Base-by-base conservation (phyloP, 2,888 invertebrate species). In the Ophonus ardosiacus region DNA sequence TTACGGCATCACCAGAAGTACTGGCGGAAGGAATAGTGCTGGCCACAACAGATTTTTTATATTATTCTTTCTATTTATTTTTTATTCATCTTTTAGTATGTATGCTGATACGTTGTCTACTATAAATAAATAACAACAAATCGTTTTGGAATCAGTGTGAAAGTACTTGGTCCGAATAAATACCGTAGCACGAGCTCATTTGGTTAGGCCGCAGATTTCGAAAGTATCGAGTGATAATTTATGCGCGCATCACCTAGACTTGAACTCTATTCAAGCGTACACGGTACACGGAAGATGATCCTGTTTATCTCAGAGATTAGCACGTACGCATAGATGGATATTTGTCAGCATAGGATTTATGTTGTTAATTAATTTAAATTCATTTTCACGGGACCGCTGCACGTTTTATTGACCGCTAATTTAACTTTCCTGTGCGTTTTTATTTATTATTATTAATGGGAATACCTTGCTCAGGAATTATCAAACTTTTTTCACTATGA, bases 311-410 rank as follows among this genome's bases (percentile, higher is more conserved):
- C 17, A 59, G 10, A 74, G 82, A 59, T 82, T 71, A 59, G 82
- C 82, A 74, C 82, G 71, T 82, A 71, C 74, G 56, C 43, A 18
- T 65, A 24, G 71, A 61, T 68, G 78, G 78, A 84, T 84, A 84
- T 84, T 84, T 84, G 84, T 84, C 65, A 84, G 84, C 65, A 31
- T 17, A 84, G 65, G 84, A 84, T 84, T 84, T 78, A 84, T 84
- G 78, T 78, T 57, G 43, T 65, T 84, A 84, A 84, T 84, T 84
- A 84, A 84, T 84, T 84, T 84, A 78, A 78, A 84, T 78, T 78
- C 63, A 65, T 84, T 84, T 78, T 78, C 78, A 51, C 78, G 78
- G 59, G 71, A 21, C 80, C 61, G 13, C 24, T 31, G 57, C 51
- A 68, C 65, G 65, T 68, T 81, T 81, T 59, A 74, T 82, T 82